Evolutionary conservation across 2,113 vertebrate species (phyloP), one percentile per base, ranked within the genome.

Genomic region (Zosterops pallidus): DNA sequence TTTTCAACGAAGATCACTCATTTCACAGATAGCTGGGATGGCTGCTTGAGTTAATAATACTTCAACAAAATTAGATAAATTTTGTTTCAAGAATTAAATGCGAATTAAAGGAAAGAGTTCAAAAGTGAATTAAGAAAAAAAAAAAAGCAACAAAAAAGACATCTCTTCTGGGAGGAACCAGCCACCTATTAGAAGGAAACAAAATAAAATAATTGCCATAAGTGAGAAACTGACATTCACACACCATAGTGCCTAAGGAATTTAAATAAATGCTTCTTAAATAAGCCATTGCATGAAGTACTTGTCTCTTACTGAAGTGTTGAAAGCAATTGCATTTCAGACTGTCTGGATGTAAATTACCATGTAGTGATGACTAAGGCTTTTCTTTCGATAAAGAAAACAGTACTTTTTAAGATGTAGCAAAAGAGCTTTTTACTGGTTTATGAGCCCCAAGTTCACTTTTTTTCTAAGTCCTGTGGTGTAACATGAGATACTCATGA

Each of bases 361-460:
- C 7, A 21, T 21, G 18, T 47, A 21, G 5, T 59, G 39, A 47
- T 68, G 56, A 50, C 31, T 71, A 63, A 52, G 21, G 19, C 5
- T 70, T 92, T 59, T 47, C 15, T 44, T 81, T 69, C 21, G 47
- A 13, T 10, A 26, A 29, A 47, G 25, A 62, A 69, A 89, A 41
- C 8, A 41, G 13, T 41, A 22, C 47, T n/a, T 83, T 78, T 35
- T 20, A 74, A 50, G 14, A 67, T 59, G 35, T 69, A 59, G 10
- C 18, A 78, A 76, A 52, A 59, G 15, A 33, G 4, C 3, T 57
- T 83, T 69, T 65, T 46, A 44, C 17, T 44, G 22, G 29, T 47
- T 29, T 0, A 0, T 77, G 14, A 17, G 12, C 7, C 15, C 4
- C 0, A 2, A 35, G 12, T 62, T 69, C 15, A 46, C 11, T 83